phyloP scores from a whole-genome alignment of 2,797 vertebrate genomes.

The Meriones psammophilus region DNA sequence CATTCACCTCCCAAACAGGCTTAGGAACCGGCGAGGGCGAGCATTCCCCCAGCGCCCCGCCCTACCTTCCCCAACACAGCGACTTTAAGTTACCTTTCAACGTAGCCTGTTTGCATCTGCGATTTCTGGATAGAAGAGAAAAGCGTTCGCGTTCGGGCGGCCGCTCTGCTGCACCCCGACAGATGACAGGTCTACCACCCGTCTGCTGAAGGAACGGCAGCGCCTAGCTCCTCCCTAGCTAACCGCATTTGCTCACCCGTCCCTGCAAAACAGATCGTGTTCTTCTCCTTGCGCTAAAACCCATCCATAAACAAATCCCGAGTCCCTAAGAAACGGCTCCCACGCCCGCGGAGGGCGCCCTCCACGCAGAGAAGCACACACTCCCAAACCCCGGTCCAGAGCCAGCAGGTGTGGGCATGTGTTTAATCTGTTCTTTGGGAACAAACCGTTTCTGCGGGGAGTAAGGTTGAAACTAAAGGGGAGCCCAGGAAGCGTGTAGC shows the following conservation, averaged over 20 bases:
- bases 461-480: background rate
- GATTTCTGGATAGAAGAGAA: background rate
- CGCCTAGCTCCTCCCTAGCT: conserved; percentile 66
- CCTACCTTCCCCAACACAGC: background rate
- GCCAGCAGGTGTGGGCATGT: background rate
- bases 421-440: conserved; percentile 35
- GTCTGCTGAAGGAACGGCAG: conserved; percentile 54
- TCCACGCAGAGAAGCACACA: conserved; percentile 11
- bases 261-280: conserved; percentile 71
- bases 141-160: background rate
- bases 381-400: conserved; percentile 20
- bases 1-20: background rate
- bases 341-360: conserved; percentile 60
- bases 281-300: conserved; percentile 69
- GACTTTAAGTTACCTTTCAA: conserved; percentile 60
- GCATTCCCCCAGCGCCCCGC: background rate
- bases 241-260: conserved; percentile 59
- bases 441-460: background rate
- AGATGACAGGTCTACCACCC: background rate
- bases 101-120: conserved; percentile 12
- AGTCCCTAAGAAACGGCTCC: conserved; percentile 39
- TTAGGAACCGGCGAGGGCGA: background rate
- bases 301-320: conserved; percentile 55
- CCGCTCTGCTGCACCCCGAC: conserved; percentile 13
- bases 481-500: background rate